Percentiles rank a stretch among this genome's conserved stretches.
These are phyloP conservation scores for Nesoenas mayeri DNA, from an alignment of 2,113 vertebrate species.

Conservation along the genomic window DNA sequence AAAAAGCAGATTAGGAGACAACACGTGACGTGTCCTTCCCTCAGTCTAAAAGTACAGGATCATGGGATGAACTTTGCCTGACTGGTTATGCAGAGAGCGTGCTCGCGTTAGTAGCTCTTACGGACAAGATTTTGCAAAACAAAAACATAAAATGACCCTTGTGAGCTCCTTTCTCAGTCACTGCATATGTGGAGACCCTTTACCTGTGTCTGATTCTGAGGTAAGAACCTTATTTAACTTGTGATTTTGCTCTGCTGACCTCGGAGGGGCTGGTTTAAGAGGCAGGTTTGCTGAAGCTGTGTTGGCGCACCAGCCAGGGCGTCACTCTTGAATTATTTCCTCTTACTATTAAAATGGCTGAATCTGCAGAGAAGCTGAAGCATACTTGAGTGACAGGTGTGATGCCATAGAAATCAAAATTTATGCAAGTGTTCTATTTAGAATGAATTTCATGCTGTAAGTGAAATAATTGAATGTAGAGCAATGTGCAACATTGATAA, in stretches of 20 bases:
- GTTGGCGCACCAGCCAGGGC: not conserved
- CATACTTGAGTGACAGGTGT: not conserved
- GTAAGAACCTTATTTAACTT: slow-evolving; percentile 66
- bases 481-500: not conserved
- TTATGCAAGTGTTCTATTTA: not conserved
- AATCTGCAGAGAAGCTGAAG: not conserved
- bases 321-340: not conserved
- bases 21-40: slow-evolving; percentile 49
- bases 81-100: not conserved
- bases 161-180: slow-evolving; percentile 81
- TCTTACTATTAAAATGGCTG: not conserved
- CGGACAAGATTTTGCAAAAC: not conserved
- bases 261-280: not conserved
- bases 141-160: slow-evolving; percentile 45
- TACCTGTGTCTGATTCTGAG: slow-evolving; percentile 72
- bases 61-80: slow-evolving; percentile 38
- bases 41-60: slow-evolving; percentile 67
- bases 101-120: not conserved
- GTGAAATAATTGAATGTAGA: not conserved
- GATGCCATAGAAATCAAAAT: not conserved
- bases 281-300: not conserved
- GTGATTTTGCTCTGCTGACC: not conserved
- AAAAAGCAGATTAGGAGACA: slow-evolving; percentile 48
- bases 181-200: slow-evolving; percentile 77
- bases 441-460: not conserved